These are phyloP conservation scores for Bothrops alternatus DNA, from an alignment of 2,797 vertebrate genomes.

Conservation along the genomic window DNA sequence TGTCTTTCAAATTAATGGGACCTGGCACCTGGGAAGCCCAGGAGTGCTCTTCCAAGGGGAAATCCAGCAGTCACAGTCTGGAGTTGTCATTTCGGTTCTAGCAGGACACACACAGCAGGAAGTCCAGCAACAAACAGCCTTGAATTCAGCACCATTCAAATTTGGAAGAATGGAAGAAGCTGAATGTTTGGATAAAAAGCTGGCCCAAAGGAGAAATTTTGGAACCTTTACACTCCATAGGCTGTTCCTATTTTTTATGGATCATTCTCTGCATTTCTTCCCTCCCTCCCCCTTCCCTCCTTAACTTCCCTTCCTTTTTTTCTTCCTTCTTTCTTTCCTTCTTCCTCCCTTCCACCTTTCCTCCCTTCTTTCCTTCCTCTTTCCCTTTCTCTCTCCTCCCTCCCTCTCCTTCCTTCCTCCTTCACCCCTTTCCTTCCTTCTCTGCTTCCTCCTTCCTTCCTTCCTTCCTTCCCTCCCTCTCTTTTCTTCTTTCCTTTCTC, in stretches of 20 bases:
- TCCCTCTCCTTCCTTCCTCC: too few species aligned
- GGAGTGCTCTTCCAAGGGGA: slow-evolving; percentile 1
- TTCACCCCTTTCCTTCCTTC: too few species aligned
- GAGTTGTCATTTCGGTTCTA: background rate
- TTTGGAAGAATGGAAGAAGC: background rate
- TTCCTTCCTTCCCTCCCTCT: background rate
- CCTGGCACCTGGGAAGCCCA: slow-evolving; percentile 12
- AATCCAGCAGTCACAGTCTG: background rate
- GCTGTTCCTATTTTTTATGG: too few species aligned
- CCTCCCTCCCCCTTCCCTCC: background rate
- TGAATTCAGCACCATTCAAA: background rate
- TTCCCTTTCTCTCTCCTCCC: background rate
- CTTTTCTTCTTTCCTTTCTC: too few species aligned
- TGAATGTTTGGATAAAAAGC: background rate
- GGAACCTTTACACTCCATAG: background rate
- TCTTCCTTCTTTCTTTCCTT: too few species aligned
- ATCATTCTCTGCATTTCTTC: background rate
- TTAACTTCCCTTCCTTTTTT: background rate
- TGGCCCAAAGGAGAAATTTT: background rate
- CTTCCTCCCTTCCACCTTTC: too few species aligned
- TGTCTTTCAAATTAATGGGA: slow-evolving; percentile 15
- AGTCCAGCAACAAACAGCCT: too few species aligned
- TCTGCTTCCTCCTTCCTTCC: too few species aligned
- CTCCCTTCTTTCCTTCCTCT: background rate
- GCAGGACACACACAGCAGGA: background rate